A percentile compares a stretch with the other conserved stretches of the same genome.
These are phyloP conservation scores for Popillia japonica DNA, from an alignment of 1,140 invertebrate genomes.

Conservation along the genomic window DNA sequence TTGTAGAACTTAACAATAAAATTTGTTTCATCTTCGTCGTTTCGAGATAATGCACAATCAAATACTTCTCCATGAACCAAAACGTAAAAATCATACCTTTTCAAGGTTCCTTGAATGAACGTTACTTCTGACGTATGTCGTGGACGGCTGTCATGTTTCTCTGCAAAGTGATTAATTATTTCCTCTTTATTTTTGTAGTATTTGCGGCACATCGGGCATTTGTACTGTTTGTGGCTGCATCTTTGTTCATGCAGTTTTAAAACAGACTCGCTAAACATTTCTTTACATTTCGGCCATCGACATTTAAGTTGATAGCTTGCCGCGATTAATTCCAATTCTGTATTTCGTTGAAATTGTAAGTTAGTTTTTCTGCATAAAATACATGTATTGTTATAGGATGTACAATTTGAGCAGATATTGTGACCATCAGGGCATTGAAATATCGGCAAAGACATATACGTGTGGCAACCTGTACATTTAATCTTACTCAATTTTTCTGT, in stretches of 20 bases:
- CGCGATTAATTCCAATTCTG: not conserved
- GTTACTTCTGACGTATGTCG: not conserved
- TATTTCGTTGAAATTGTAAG: not conserved
- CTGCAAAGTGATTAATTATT: not conserved
- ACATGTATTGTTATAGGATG: conserved; percentile 17
- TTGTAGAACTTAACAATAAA: not conserved
- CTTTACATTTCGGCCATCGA: conserved; percentile 27
- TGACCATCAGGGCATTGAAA: conserved; percentile 29
- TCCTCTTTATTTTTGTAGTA: not conserved
- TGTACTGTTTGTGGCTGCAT: not conserved
- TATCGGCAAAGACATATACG: conserved; percentile 17
- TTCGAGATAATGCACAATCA: conserved; percentile 10
- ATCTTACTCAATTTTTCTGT: not conserved
- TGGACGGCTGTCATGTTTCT: conserved; percentile 21
- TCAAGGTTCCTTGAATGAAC: not conserved
- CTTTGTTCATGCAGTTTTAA: conserved; percentile 17
- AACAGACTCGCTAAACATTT: not conserved
- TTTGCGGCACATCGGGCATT: conserved; percentile 16
- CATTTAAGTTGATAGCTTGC: not conserved
- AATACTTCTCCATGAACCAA: conserved; percentile 18
- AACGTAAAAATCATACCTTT: conserved; percentile 14
- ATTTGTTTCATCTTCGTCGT: conserved; percentile 11
- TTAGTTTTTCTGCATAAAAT: not conserved
- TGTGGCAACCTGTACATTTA: not conserved
- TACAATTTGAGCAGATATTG: conserved; percentile 7